phyloP scores from a whole-genome alignment of 2,797 vertebrate genomes.

The Scolopax rusticola region DNA sequence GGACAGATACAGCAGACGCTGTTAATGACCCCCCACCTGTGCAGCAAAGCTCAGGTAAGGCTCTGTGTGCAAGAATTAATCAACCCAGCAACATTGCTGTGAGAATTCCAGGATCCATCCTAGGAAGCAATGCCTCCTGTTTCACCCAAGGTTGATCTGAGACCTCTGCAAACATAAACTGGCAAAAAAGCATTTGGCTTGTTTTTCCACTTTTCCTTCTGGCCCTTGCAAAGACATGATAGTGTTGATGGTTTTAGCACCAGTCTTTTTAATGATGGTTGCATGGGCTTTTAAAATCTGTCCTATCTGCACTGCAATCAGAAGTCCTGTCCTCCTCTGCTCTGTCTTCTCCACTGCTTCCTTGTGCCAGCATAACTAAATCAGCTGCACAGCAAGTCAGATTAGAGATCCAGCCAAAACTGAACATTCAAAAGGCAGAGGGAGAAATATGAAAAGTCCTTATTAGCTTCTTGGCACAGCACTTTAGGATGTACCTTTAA shows the following conservation, averaged over 20 bases:
- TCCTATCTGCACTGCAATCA: background rate
- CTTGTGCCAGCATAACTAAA: background rate
- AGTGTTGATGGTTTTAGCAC: background rate
- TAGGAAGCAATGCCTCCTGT: background rate
- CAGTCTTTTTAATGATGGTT: background rate
- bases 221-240: background rate
- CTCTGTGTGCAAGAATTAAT: background rate
- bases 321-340: background rate
- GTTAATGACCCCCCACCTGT: background rate
- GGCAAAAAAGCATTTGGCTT: background rate
- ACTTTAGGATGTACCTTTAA: background rate
- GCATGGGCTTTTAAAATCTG: background rate
- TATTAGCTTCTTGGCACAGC: background rate
- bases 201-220: background rate
- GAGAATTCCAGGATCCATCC: background rate
- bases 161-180: background rate
- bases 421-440: background rate
- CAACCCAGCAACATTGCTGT: background rate
- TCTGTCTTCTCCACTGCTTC: background rate
- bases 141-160: background rate
- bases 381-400: background rate
- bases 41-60: background rate
- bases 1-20: background rate
- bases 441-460: background rate
- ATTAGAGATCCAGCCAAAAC: background rate